phyloP scores from a whole-genome alignment of 2,888 invertebrate species.

The Aporophyla lueneburgensis region DNA sequence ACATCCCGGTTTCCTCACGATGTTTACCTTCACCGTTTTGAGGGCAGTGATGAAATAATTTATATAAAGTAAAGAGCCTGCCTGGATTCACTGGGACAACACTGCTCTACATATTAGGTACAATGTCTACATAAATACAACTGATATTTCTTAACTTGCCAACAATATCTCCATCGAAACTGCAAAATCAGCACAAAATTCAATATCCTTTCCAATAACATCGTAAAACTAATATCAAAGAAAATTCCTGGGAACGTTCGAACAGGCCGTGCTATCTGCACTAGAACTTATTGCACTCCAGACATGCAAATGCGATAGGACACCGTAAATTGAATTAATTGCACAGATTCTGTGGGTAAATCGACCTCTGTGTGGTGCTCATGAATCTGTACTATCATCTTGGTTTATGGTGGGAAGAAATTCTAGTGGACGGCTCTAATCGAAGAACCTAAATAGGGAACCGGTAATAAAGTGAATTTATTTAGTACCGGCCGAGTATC shows the following conservation, averaged over 20 bases:
- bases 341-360: constrained; percentile 73
- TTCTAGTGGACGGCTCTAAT: constrained; percentile 20
- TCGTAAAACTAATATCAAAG: constrained; percentile 30
- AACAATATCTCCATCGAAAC: background rate
- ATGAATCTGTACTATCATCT: constrained; percentile 72
- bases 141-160: background rate
- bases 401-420: constrained; percentile 55
- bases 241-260: constrained; percentile 39
- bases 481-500: background rate
- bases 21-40: too few species aligned
- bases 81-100: too few species aligned
- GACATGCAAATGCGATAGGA: constrained; percentile 76
- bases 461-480: constrained; percentile 5
- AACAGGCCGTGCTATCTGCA: constrained; percentile 44
- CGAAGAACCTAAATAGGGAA: constrained; percentile 15
- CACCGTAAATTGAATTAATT: constrained; percentile 77
- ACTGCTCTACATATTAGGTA: too few species aligned
- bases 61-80: too few species aligned
- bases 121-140: too few species aligned
- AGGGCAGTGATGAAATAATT: too few species aligned
- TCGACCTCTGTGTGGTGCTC: constrained; percentile 68
- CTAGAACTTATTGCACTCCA: constrained; percentile 63
- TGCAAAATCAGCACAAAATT: background rate
- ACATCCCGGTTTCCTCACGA: too few species aligned
- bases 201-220: background rate